phyloP scores from a whole-genome alignment of 2,797 vertebrate species.

The Decapterus maruadsi region DNA sequence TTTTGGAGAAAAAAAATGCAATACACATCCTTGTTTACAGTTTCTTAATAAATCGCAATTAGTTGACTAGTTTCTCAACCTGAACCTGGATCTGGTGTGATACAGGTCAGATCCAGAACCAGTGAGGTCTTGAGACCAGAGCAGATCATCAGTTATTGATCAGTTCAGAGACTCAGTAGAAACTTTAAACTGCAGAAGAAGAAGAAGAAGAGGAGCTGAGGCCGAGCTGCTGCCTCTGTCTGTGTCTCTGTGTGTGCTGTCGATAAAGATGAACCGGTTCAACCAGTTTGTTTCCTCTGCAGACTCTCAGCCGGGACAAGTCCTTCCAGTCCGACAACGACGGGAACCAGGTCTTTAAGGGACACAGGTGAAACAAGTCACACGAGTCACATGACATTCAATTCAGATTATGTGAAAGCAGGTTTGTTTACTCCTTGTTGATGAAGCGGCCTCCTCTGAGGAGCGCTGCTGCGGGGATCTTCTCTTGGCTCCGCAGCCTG shows the following conservation, averaged over 20 bases:
- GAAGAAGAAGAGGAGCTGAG: neutral
- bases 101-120: too few relatives aligned
- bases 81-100: too few relatives aligned
- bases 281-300: slow-evolving; percentile 33
- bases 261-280: neutral
- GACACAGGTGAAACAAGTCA: slow-evolving; percentile 88
- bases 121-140: too few relatives aligned
- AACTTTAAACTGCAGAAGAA: neutral
- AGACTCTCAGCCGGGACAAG: slow-evolving; percentile 90
- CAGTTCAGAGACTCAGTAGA: slow-evolving; percentile 45
- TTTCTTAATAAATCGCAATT: too few relatives aligned
- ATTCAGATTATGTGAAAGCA: too few relatives aligned
- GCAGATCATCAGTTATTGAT: slow-evolving; percentile 26
- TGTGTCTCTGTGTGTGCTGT: neutral
- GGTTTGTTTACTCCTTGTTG: too few relatives aligned
- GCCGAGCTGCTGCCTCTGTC: neutral
- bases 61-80: too few relatives aligned
- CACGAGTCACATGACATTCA: neutral
- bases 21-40: too few relatives aligned
- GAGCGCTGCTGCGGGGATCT: too few relatives aligned
- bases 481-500: neutral
- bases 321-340: slow-evolving; percentile 91
- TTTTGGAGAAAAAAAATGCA: too few relatives aligned
- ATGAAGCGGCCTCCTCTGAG: too few relatives aligned
- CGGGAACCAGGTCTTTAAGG: slow-evolving; percentile 92